Evolutionary conservation across 2,797 vertebrate species (phyloP).

Genomic region (Oophaga sylvatica): DNA sequence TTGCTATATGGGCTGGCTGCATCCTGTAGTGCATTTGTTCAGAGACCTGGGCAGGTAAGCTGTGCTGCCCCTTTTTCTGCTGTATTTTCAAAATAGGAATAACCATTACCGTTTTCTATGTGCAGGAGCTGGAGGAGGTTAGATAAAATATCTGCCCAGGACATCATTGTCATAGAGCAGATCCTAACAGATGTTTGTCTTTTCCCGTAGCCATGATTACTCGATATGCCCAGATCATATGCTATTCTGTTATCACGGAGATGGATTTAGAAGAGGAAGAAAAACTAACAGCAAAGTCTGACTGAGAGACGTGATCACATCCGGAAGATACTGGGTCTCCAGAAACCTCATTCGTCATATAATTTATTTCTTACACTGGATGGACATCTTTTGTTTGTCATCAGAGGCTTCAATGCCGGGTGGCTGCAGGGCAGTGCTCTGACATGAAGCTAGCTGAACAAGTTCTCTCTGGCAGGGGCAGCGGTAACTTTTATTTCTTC

Average conservation of each 20-base stretch:
- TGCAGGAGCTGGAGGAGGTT: too few relatives aligned
- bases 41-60: too few relatives aligned
- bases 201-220: constrained; percentile 77
- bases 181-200: background rate
- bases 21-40: too few relatives aligned
- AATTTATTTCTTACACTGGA: constrained; percentile 58
- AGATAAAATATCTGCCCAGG: too few relatives aligned
- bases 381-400: constrained; percentile 11
- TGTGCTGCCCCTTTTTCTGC: too few relatives aligned
- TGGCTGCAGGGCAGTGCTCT: constrained; percentile 55
- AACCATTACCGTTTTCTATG: too few relatives aligned
- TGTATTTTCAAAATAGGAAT: too few relatives aligned
- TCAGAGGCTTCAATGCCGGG: constrained; percentile 3
- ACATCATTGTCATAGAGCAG: background rate
- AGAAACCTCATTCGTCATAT: constrained; percentile 10
- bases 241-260: constrained; percentile 85
- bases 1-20: too few relatives aligned
- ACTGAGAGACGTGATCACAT: constrained; percentile 56
- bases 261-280: constrained; percentile 76
- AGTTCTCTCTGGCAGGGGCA: constrained; percentile 53
- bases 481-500: background rate
- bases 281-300: constrained; percentile 44
- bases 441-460: constrained; percentile 14
- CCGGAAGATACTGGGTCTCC: constrained; percentile 16
- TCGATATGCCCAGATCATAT: constrained; percentile 82